Base-by-base conservation (phyloP, 1,140 invertebrate genomes). In the Sesamia nonagrioides region DNA sequence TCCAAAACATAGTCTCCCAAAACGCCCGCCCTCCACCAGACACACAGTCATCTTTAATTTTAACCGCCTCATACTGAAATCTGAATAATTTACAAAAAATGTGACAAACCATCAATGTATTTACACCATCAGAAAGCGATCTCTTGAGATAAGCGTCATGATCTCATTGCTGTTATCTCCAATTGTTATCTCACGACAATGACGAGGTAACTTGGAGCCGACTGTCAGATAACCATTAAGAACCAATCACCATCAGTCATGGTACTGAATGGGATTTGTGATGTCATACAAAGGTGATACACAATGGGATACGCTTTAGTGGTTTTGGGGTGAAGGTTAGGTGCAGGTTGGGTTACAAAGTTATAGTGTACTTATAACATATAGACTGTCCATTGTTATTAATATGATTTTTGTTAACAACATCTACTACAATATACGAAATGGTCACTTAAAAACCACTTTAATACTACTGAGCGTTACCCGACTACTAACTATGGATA, bases 151-250 rank as follows among this genome's bases (percentile, higher is more conserved):
- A 40, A 37, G 17, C n/a, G 37, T 21, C 15, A 86, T 92, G 89
- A 92, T 90, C 85, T 92, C 90, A 92, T 88, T 84, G 82, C 74
- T 78, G 66, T 89, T 88, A 91, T 91, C 89, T 86, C 18, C 27
- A 54, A 15, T 76, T 60, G 81, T 85, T 89, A 92, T 91, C 89
- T 89, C 85, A 86, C 87, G 82, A 89, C 86, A 86, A 83, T 84
- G 82, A 86, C 80, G 84, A 77, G 80, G 78, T 84, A 77, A 79
- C 82, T 83, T 52, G 84, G 58, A 82, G 80, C 80, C 82, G 79
- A 78, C 63, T 68, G 69, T 72, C 69, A 79, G 84, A 82, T 85
- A 87, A 85, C 84, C 82, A 86, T 86, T 88, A 85, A 74, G 86
- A 88, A 77, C 84, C 83, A 90, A 89, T 91, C 87, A 86, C 85